Evolutionary conservation across 2,797 vertebrate species (phyloP).

Genomic region (Dryobates pubescens): DNA sequence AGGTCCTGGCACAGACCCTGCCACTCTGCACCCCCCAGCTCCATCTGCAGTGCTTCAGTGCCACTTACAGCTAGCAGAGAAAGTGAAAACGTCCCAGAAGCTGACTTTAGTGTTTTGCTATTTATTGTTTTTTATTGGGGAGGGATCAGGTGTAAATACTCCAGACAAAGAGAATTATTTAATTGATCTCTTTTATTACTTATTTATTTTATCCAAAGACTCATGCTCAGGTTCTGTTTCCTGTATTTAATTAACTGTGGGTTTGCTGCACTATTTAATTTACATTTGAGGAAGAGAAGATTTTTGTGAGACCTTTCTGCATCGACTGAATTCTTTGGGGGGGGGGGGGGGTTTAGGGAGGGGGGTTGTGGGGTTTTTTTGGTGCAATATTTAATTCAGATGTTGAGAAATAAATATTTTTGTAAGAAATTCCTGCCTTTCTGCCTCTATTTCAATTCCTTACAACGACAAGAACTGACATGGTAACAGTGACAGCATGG

Average conservation of each 20-base stretch:
- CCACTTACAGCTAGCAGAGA: background rate
- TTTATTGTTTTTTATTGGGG: background rate
- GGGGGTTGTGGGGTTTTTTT: background rate
- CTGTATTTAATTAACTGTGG: background rate
- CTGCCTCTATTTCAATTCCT: background rate
- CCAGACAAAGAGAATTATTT: background rate
- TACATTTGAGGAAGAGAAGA: conserved; percentile 27
- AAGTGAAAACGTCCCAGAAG: background rate
- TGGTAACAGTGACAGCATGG: background rate
- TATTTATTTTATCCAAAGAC: no score
- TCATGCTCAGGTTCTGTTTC: background rate
- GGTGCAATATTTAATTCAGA: background rate
- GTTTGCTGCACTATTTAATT: background rate
- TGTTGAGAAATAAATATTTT: conserved; percentile 58
- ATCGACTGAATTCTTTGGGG: background rate
- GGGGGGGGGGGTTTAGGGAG: background rate
- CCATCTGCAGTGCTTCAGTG: background rate
- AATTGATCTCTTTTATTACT: background rate
- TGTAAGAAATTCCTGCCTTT: conserved; percentile 4
- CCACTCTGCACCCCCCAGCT: background rate
- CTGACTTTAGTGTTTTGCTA: background rate
- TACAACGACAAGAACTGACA: background rate
- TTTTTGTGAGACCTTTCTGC: conserved; percentile 38
- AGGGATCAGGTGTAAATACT: conserved; percentile 16
- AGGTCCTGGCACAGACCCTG: background rate